phyloP scores from a whole-genome alignment of 2,888 invertebrate species.

The Plebejus argus region DNA sequence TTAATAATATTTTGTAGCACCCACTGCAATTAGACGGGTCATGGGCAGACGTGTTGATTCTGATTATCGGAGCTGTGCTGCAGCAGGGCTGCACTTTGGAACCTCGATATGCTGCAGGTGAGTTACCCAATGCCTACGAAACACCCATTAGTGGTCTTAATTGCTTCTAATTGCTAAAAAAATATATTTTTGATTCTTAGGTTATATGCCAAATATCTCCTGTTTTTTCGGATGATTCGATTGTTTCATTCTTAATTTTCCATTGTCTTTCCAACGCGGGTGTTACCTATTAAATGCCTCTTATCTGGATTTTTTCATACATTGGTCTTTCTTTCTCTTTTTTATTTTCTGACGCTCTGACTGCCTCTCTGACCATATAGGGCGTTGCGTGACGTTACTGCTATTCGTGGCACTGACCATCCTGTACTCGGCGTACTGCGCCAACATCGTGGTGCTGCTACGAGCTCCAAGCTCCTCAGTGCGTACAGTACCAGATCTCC shows the following conservation, averaged over 20 bases:
- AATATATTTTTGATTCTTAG: too few species aligned
- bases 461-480: constrained; percentile 84
- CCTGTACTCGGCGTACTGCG: constrained; percentile 85
- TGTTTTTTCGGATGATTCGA: too few species aligned
- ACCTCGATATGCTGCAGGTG: constrained; percentile 74
- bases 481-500: constrained; percentile 78
- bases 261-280: too few species aligned
- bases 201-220: too few species aligned
- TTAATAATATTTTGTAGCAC: constrained; percentile 60
- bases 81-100: constrained; percentile 82
- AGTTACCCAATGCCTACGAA: background rate
- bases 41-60: constrained; percentile 75
- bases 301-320: too few species aligned
- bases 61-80: constrained; percentile 80
- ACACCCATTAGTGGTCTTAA: too few species aligned
- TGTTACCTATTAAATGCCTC: too few species aligned
- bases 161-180: too few species aligned
- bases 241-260: too few species aligned
- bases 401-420: constrained; percentile 81
- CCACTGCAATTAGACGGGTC: constrained; percentile 68
- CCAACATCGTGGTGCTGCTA: constrained; percentile 83
- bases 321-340: too few species aligned
- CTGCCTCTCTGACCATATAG: constrained; percentile 45
- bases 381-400: constrained; percentile 81
- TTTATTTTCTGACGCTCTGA: background rate